These are phyloP conservation scores for Meda fulgida DNA, from an alignment of 2,797 vertebrate genomes.

Conservation along the genomic window DNA sequence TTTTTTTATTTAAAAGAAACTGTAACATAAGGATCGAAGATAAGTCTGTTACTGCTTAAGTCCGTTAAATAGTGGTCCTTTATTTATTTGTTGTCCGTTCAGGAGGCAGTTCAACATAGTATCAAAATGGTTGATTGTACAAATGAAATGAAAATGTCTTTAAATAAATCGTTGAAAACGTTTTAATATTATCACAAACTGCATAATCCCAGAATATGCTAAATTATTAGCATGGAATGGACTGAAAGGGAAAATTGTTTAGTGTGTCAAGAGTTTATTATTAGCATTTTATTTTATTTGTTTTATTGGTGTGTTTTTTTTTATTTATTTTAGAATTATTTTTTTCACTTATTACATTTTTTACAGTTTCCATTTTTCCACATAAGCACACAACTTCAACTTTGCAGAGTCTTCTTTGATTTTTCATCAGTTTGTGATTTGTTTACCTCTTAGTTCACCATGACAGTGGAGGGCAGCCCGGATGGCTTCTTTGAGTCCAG, in stretches of 20 bases:
- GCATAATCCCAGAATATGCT: no score
- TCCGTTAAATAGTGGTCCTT: neutral
- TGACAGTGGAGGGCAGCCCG: slow-evolving; percentile 30
- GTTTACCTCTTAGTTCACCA: neutral
- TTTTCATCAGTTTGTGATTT: neutral
- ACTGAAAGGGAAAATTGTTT: neutral
- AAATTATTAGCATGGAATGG: no score
- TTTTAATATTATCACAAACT: no score
- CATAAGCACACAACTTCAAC: neutral
- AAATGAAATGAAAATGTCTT: no score
- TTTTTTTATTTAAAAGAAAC: neutral
- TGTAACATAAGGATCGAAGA: no score
- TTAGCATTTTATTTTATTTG: no score
- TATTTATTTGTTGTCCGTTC: no score
- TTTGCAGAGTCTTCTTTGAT: neutral
- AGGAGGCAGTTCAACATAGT: no score
- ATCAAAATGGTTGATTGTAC: neutral
- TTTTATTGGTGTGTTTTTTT: neutral
- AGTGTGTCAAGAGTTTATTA: neutral
- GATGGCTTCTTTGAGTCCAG: slow-evolving; percentile 27
- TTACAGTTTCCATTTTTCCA: neutral
- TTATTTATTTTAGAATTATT: no score
- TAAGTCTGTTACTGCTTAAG: no score
- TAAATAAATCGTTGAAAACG: no score
- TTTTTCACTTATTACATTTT: no score